Evolutionary conservation across 2,797 vertebrate genomes (phyloP).

Genomic region (Masticophis lateralis): DNA sequence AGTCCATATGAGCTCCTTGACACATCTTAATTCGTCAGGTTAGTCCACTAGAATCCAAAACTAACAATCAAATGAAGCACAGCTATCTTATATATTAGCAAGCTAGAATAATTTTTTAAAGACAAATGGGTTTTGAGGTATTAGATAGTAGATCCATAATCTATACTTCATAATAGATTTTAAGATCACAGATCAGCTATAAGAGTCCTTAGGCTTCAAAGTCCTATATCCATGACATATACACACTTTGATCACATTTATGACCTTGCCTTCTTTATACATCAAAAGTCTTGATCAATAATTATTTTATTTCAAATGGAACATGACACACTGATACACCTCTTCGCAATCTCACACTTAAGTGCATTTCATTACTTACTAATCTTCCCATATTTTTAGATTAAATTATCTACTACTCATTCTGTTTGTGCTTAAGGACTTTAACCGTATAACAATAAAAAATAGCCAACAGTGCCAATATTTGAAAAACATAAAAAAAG

Average conservation of each 20-base stretch:
- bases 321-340: slow-evolving; percentile 13
- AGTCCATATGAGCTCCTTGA: background rate
- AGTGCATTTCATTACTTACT: slow-evolving; percentile 35
- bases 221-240: background rate
- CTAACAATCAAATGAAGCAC: background rate
- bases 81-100: background rate
- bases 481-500: slow-evolving; percentile 20
- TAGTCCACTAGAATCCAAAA: background rate
- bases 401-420: slow-evolving; percentile 20
- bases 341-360: slow-evolving; percentile 11
- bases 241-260: slow-evolving; percentile 7
- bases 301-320: slow-evolving; percentile 33
- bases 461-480: slow-evolving; percentile 37
- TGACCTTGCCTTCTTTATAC: slow-evolving; percentile 30
- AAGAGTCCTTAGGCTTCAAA: background rate
- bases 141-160: background rate
- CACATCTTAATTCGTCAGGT: background rate
- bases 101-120: background rate
- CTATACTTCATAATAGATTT: no score
- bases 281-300: slow-evolving; percentile 33
- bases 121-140: background rate
- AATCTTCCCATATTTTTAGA: slow-evolving; percentile 27
- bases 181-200: background rate
- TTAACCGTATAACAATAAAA: slow-evolving; percentile 31
- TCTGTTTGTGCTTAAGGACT: slow-evolving; percentile 9